Conservation (phyloP, 2,888 invertebrate genomes). For the Furcula furcula region DNA sequence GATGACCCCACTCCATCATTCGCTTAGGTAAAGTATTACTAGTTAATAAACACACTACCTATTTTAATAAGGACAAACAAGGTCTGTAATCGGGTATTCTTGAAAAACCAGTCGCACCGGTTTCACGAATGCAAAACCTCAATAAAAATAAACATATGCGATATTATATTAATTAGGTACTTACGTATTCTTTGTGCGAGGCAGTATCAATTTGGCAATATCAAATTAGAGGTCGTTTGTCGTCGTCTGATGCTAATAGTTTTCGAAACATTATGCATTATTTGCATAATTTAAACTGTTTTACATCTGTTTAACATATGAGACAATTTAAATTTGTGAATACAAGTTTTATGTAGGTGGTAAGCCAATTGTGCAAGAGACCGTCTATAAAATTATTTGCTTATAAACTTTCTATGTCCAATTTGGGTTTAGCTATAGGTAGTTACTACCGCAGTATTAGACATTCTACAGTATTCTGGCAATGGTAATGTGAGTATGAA, state of each 20-base stretch:
- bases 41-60: too few species aligned
- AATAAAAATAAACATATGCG: constrained; percentile 1
- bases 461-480: too few species aligned
- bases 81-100: constrained; percentile 13
- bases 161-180: neutral
- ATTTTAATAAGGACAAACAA: constrained; percentile 14
- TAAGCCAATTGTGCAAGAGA: too few species aligned
- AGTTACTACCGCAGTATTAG: too few species aligned
- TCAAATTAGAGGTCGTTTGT: constrained; percentile 18
- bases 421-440: too few species aligned
- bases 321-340: constrained; percentile 13
- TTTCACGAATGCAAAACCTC: constrained; percentile 11
- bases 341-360: too few species aligned
- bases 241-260: constrained; percentile 11
- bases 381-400: too few species aligned
- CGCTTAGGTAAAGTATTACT: too few species aligned
- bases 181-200: too few species aligned
- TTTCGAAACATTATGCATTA: constrained; percentile 8
- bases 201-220: constrained; percentile 9
- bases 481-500: too few species aligned
- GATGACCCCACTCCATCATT: too few species aligned
- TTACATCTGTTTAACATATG: constrained; percentile 19
- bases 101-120: constrained; percentile 9
- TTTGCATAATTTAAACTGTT: constrained; percentile 22
- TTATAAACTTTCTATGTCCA: too few species aligned